Percentiles rank a stretch among this genome's conserved stretches.
Conservation (phyloP, 2,888 invertebrate species). For the Cyrtodaria siliqua region DNA sequence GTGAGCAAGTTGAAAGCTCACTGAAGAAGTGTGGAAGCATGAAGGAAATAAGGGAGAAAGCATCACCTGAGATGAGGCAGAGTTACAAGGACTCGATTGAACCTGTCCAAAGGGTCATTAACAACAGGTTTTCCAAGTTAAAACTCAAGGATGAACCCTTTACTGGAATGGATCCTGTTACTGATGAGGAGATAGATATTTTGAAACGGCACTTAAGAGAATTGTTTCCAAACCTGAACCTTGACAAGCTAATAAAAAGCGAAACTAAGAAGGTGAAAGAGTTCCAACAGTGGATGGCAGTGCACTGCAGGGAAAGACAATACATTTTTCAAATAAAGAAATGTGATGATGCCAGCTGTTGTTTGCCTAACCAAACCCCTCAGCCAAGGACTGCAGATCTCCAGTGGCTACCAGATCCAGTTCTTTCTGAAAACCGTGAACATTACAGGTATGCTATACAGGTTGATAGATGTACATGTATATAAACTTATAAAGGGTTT, state of each 20-base stretch:
- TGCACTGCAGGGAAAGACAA: constrained; percentile 12
- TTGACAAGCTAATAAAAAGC: background rate
- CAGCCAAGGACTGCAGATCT: constrained; percentile 15
- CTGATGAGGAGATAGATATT: background rate
- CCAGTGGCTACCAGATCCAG: background rate
- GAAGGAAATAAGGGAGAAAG: constrained; percentile 14
- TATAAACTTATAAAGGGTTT: too few species aligned
- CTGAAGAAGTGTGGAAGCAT: constrained; percentile 27
- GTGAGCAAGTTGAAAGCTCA: constrained; percentile 8
- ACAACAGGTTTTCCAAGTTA: background rate
- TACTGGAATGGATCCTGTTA: background rate
- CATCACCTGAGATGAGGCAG: background rate
- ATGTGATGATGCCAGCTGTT: background rate
- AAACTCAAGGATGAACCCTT: background rate
- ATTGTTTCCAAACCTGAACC: background rate
- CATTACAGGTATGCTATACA: constrained; percentile 7
- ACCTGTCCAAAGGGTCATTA: background rate
- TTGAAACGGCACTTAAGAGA: background rate
- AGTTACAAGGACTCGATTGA: background rate
- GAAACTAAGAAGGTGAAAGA: background rate
- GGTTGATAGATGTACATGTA: too few species aligned
- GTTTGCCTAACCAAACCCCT: background rate
- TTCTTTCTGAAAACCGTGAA: constrained; percentile 1
- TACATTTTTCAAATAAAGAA: constrained; percentile 10
- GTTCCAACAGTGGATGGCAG: background rate